These are phyloP conservation scores for Idris sp. DNA, from an alignment of 1,140 invertebrate species.

Conservation along the genomic window DNA sequence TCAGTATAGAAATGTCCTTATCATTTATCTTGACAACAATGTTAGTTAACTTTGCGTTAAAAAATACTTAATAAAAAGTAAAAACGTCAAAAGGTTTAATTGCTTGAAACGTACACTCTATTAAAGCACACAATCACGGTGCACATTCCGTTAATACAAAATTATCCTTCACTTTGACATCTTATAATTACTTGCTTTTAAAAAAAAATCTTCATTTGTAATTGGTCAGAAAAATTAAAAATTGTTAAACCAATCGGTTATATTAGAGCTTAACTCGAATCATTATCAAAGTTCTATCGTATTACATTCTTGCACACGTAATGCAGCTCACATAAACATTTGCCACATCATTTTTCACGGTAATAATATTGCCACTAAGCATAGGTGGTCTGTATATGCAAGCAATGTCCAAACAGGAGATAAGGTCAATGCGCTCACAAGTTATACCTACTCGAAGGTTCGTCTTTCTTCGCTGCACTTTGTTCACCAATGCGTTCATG, in stretches of 20 bases:
- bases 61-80: no score
- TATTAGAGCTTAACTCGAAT: not conserved
- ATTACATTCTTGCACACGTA: conserved; percentile 23
- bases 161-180: no score
- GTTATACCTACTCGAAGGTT: conserved; percentile 52
- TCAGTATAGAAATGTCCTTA: no score
- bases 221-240: no score
- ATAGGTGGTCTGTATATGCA: conserved; percentile 44
- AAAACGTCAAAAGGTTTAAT: no score
- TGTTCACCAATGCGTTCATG: conserved; percentile 64
- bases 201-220: no score
- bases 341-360: conserved; percentile 17
- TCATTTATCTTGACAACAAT: no score
- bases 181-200: no score
- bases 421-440: conserved; percentile 66
- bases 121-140: no score
- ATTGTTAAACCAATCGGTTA: conserved; percentile 6
- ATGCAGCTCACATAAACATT: conserved; percentile 29
- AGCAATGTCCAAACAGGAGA: conserved; percentile 68
- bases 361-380: conserved; percentile 44
- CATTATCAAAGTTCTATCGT: conserved; percentile 10
- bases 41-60: no score
- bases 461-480: conserved; percentile 64
- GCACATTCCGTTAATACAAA: no score
- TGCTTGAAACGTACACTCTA: no score